These are phyloP conservation scores for Speoplatyrhinus poulsoni DNA, from an alignment of 2,113 vertebrate species.

Conservation along the genomic window DNA sequence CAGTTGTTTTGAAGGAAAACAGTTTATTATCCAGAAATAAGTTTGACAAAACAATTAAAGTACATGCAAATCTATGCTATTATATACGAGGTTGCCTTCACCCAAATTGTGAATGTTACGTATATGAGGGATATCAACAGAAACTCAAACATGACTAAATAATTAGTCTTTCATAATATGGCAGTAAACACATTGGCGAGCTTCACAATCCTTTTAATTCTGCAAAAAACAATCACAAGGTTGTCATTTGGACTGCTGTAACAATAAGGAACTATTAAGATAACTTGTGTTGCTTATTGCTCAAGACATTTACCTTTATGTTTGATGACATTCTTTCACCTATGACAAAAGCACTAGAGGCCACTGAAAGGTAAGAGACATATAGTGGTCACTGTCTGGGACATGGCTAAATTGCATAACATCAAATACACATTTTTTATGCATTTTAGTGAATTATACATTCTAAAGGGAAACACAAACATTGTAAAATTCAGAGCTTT, in stretches of 20 bases:
- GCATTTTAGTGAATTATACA: background rate
- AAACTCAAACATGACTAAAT: too few relatives aligned
- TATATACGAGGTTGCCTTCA: too few relatives aligned
- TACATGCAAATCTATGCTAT: too few relatives aligned
- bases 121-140: too few relatives aligned
- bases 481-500: too few relatives aligned
- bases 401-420: slow-evolving; percentile 19
- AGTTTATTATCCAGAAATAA: too few relatives aligned
- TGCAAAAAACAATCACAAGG: background rate
- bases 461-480: too few relatives aligned
- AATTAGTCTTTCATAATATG: too few relatives aligned
- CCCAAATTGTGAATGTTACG: too few relatives aligned
- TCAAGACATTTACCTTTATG: slow-evolving; percentile 14
- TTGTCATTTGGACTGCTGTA: background rate
- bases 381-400: slow-evolving; percentile 22
- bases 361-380: slow-evolving; percentile 50
- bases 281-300: background rate
- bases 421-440: slow-evolving; percentile 15
- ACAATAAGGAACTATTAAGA: background rate
- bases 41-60: too few relatives aligned
- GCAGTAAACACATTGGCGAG: too few relatives aligned
- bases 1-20: too few relatives aligned
- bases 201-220: background rate
- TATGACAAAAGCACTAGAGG: slow-evolving; percentile 36
- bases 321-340: slow-evolving; percentile 12